A percentile compares a stretch with the other conserved stretches of the same genome.
phyloP scores from a whole-genome alignment of 2,888 invertebrate species.

The Tipula helvola region DNA sequence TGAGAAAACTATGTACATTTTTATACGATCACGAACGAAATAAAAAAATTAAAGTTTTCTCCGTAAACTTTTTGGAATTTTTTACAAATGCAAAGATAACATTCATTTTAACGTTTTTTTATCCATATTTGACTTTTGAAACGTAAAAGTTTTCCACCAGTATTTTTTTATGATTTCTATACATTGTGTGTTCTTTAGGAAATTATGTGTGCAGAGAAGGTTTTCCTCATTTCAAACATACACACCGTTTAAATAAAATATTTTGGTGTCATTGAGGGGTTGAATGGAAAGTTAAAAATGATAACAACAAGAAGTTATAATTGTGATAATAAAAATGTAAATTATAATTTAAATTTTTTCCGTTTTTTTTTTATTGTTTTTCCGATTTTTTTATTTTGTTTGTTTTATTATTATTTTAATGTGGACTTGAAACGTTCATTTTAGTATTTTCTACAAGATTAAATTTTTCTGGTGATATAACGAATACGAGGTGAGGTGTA shows the following conservation, averaged over 20 bases:
- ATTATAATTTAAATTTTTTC: not conserved
- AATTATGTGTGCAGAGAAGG: no score
- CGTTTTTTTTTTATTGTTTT: not conserved
- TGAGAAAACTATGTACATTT: not conserved
- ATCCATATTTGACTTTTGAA: not conserved
- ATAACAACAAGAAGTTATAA: not conserved
- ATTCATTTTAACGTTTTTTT: not conserved
- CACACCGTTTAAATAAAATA: no score
- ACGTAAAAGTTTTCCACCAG: not conserved
- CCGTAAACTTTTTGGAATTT: not conserved
- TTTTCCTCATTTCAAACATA: no score
- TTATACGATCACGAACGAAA: not conserved
- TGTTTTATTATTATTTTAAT: not conserved
- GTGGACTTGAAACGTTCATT: not conserved
- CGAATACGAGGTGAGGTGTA: not conserved
- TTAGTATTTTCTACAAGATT: not conserved
- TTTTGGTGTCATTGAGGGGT: not conserved
- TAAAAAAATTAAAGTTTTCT: not conserved
- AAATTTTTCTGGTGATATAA: not conserved
- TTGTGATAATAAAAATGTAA: not conserved
- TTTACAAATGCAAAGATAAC: not conserved
- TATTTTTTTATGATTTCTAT: not conserved
- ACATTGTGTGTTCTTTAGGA: not conserved
- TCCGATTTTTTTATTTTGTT: not conserved
- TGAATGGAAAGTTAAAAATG: not conserved